Conservation (phyloP, 2,797 vertebrate genomes). For the Atherinosoma microstoma region DNA sequence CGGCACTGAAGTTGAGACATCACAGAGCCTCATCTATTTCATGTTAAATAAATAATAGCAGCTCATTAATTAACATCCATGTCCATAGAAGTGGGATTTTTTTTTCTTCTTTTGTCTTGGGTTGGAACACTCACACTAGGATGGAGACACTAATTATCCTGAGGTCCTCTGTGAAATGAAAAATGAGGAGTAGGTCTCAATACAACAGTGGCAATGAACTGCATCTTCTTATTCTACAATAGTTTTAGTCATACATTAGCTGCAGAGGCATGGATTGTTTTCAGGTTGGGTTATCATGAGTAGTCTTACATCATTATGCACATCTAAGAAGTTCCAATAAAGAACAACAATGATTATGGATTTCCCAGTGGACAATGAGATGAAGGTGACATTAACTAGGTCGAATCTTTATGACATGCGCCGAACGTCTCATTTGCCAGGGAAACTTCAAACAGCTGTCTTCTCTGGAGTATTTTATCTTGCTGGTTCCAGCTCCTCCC, state of each 20-base stretch:
- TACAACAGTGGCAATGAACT: background rate
- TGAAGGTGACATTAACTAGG: constrained; percentile 70
- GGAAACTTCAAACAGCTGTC: constrained; percentile 59
- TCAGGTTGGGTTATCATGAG: constrained; percentile 26
- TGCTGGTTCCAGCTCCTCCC: constrained; percentile 42
- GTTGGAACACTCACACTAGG: constrained; percentile 51
- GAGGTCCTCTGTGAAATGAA: constrained; percentile 41
- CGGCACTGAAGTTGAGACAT: constrained; percentile 47
- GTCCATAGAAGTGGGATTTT: constrained; percentile 31
- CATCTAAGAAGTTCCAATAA: constrained; percentile 49
- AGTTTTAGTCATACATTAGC: constrained; percentile 3
- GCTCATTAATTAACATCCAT: constrained; percentile 69
- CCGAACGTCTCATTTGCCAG: constrained; percentile 45
- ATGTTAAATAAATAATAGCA: constrained; percentile 70
- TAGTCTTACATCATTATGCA: constrained; percentile 44
- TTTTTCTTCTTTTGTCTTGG: constrained; percentile 38
- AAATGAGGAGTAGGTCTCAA: constrained; percentile 38
- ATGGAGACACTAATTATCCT: constrained; percentile 59
- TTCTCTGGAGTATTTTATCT: constrained; percentile 41
- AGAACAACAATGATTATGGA: constrained; percentile 40
- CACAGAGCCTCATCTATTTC: constrained; percentile 41
- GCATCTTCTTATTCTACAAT: background rate
- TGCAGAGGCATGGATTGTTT: constrained; percentile 5
- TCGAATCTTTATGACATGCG: constrained; percentile 37
- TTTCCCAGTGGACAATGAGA: constrained; percentile 45